phyloP scores from a whole-genome alignment of 1,140 invertebrate genomes.

The Lordiphosa mommai region DNA sequence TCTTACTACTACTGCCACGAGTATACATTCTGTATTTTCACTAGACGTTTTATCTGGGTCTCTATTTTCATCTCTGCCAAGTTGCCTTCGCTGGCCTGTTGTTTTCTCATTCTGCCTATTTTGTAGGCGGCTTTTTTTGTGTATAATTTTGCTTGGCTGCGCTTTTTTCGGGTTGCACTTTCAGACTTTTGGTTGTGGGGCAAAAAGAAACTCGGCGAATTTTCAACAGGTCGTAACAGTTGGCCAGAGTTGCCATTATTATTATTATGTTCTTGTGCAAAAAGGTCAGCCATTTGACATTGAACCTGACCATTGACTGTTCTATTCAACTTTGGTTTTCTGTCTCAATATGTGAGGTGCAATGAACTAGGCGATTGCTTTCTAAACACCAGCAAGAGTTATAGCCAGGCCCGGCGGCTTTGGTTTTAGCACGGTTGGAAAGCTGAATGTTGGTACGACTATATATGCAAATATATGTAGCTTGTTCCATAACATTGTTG shows the following conservation, averaged over 20 bases:
- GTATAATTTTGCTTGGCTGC: constrained; percentile 33
- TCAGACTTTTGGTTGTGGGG: constrained; percentile 13
- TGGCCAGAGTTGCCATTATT: not conserved
- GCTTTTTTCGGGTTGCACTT: constrained; percentile 41
- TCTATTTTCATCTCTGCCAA: constrained; percentile 15
- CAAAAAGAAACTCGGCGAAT: constrained; percentile 12
- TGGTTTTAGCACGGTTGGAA: too few relatives aligned
- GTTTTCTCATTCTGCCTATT: constrained; percentile 3
- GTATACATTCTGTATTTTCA: constrained; percentile 41
- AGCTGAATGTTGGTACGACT: too few relatives aligned
- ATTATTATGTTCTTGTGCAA: constrained; percentile 4
- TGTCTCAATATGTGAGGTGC: constrained; percentile 17
- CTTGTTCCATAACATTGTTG: too few relatives aligned
- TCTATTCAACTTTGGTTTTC: constrained; percentile 22
- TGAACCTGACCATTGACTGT: constrained; percentile 25
- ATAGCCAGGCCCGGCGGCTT: too few relatives aligned
- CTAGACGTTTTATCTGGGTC: constrained; percentile 38
- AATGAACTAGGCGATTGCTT: constrained; percentile 5
- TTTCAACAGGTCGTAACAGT: constrained; percentile 59
- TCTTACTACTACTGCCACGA: constrained; percentile 16
- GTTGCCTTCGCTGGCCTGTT: constrained; percentile 7
- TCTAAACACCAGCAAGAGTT: too few relatives aligned
- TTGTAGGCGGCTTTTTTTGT: constrained; percentile 63
- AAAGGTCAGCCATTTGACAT: constrained; percentile 44
- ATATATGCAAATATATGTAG: too few relatives aligned